phyloP scores from a whole-genome alignment of 2,113 vertebrate species.

The Picathartes gymnocephalus region DNA sequence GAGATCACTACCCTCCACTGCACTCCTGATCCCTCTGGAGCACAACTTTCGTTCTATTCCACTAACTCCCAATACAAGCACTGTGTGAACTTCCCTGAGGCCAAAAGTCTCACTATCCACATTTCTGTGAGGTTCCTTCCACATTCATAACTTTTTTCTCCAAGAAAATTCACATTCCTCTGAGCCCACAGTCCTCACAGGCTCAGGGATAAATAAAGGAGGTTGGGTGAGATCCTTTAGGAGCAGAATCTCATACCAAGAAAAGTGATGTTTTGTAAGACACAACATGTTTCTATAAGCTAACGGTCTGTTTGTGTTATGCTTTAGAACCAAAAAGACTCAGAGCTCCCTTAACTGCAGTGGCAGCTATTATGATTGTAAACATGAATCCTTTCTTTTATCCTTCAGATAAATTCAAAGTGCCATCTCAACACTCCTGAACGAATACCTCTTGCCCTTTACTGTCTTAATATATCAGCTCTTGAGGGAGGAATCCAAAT shows the following conservation, averaged over 20 bases:
- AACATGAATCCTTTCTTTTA: background rate
- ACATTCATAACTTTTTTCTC: background rate
- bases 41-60: background rate
- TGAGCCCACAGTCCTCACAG: background rate
- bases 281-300: background rate
- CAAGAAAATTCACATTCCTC: background rate
- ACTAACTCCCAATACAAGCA: background rate
- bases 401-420: background rate
- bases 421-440: background rate
- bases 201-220: background rate
- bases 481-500: background rate
- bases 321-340: background rate
- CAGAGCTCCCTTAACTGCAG: background rate
- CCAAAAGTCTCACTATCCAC: background rate
- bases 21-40: background rate
- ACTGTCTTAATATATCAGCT: background rate
- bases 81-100: background rate
- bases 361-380: background rate
- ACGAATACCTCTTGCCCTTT: background rate
- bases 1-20: background rate
- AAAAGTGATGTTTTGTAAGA: background rate
- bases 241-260: background rate
- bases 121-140: background rate
- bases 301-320: background rate
- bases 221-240: background rate